Conservation (phyloP, 2,888 invertebrate genomes). For the Lasioglossum vierecki region DNA sequence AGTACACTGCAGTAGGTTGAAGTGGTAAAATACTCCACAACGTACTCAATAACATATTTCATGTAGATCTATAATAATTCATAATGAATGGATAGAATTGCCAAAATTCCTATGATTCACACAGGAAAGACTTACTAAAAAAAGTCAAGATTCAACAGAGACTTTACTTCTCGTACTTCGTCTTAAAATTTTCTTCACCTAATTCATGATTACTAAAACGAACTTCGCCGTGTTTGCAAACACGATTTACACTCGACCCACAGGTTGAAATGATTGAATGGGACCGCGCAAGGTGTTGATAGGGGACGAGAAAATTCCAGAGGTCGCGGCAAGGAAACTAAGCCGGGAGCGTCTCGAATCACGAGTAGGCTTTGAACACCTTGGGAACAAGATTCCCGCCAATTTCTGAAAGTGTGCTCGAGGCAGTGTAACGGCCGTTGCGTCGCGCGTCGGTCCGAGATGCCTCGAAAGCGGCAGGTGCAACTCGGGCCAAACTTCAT, state of each 20-base stretch:
- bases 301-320: background rate
- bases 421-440: slow-evolving; percentile 72
- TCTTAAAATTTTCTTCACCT: background rate
- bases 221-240: background rate
- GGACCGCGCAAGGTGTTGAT: background rate
- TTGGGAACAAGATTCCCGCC: slow-evolving; percentile 72
- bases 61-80: too few species aligned
- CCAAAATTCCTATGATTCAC: too few species aligned
- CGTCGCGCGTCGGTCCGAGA: slow-evolving; percentile 61
- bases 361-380: slow-evolving; percentile 53
- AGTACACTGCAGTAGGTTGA: background rate
- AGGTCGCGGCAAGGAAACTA: background rate
- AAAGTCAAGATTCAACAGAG: background rate
- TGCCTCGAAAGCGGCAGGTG: slow-evolving; percentile 81
- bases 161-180: background rate
- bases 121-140: background rate
- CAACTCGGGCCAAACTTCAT: slow-evolving; percentile 81
- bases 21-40: background rate
- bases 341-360: slow-evolving; percentile 14
- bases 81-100: too few species aligned
- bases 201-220: background rate
- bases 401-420: slow-evolving; percentile 68
- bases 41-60: background rate
- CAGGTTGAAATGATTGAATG: background rate
- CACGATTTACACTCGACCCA: background rate